Conservation (phyloP, 1,140 invertebrate species). For the Brachionus manjavacas region DNA sequence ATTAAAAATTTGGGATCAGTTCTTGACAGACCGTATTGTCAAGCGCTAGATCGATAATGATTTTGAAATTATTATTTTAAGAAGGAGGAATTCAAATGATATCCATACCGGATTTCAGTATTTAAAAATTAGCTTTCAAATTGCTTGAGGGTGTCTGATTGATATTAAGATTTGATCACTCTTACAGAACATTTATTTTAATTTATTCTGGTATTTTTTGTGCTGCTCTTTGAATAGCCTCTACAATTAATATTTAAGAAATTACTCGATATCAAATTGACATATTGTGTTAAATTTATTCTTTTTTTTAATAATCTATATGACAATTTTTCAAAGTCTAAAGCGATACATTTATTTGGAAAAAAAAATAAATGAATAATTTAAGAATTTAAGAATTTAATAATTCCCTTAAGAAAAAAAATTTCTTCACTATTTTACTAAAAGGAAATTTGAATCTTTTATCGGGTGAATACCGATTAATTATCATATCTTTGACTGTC, state of each 20-base stretch:
- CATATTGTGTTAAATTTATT: conserved; percentile 20
- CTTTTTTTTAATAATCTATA: not conserved
- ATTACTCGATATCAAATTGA: conserved; percentile 6
- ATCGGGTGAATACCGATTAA: conserved; percentile 30
- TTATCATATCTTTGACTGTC: conserved; percentile 18
- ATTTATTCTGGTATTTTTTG: not conserved
- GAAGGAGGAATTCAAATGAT: not conserved
- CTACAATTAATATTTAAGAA: not conserved
- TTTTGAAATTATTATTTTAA: not conserved
- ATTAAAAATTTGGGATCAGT: not conserved
- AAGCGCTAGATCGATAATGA: not conserved
- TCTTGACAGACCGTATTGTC: not conserved
- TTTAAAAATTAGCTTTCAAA: not conserved
- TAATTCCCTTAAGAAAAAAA: not conserved
- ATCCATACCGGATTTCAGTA: not conserved
- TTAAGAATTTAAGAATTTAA: conserved; percentile 36
- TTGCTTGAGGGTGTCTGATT: not conserved
- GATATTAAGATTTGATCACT: not conserved
- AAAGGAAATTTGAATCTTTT: conserved; percentile 19
- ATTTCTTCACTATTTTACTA: not conserved
- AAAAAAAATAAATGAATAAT: conserved; percentile 25
- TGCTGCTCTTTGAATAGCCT: not conserved
- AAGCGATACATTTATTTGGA: conserved; percentile 14
- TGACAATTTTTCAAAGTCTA: not conserved
- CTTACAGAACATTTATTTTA: not conserved